Evolutionary conservation across 2,888 invertebrate species (phyloP).

Genomic region (Drosophila leonis): DNA sequence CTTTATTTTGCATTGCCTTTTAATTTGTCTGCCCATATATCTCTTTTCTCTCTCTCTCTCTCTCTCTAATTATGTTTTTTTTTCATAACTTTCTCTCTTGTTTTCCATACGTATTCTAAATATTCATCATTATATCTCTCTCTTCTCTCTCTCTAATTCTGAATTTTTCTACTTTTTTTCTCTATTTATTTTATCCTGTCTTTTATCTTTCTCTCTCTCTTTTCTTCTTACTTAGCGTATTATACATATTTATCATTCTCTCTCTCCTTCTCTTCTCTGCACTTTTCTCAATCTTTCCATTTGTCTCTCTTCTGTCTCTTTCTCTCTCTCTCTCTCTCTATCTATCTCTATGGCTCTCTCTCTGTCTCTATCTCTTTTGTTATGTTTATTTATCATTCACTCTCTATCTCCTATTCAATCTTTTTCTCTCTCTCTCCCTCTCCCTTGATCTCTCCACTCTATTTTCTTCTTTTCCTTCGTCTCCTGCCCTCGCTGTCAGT

Average conservation of each 20-base stretch:
- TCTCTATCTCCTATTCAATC: too few species aligned
- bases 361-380: neutral
- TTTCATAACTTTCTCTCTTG: neutral
- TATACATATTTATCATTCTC: neutral
- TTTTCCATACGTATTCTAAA: too few species aligned
- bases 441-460: neutral
- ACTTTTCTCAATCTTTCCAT: neutral
- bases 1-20: too few species aligned
- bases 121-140: neutral
- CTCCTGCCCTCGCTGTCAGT: neutral
- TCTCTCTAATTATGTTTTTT: neutral
- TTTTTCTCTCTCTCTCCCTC: neutral
- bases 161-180: too few species aligned
- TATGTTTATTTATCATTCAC: neutral
- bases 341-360: neutral
- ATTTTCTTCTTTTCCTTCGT: neutral
- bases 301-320: neutral
- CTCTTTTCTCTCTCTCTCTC: neutral
- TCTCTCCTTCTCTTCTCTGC: neutral
- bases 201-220: neutral
- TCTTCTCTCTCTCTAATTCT: neutral
- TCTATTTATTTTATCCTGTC: too few species aligned
- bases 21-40: too few species aligned
- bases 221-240: too few species aligned
- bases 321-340: neutral